Evolutionary conservation across 2,113 vertebrate genomes (phyloP).

Genomic region (Tychaedon coryphoeus): DNA sequence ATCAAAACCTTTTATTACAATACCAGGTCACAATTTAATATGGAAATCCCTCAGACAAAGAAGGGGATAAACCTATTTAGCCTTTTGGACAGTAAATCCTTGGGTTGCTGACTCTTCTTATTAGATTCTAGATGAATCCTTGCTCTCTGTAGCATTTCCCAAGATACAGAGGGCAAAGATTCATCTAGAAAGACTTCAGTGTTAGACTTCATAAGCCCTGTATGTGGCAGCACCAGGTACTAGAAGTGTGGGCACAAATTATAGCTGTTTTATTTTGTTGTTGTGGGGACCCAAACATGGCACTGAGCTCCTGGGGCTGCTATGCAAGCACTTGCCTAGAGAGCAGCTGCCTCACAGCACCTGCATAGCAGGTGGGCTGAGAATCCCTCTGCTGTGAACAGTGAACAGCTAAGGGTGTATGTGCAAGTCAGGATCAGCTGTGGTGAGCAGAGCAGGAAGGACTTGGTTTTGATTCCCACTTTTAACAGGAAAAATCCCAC

Average conservation of each 20-base stretch:
- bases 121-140: not conserved
- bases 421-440: not conserved
- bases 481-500: not conserved
- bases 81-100: not conserved
- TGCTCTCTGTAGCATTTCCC: not conserved
- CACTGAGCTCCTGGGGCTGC: not conserved
- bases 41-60: not conserved
- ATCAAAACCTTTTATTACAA: not conserved
- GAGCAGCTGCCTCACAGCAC: fast-evolving
- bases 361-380: not conserved
- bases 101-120: not conserved
- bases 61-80: not conserved
- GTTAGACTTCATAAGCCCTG: not conserved
- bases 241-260: not conserved
- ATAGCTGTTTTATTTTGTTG: not conserved
- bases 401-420: not conserved
- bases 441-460: not conserved
- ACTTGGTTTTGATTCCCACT: not conserved
- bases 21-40: not conserved
- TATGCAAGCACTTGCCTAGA: fast-evolving
- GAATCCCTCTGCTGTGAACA: not conserved
- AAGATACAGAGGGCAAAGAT: not conserved
- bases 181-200: not conserved
- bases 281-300: not conserved
- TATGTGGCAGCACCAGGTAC: not conserved